These are phyloP conservation scores for Clusia tigrina DNA, from an alignment of 2,888 invertebrate genomes.

Conservation along the genomic window DNA sequence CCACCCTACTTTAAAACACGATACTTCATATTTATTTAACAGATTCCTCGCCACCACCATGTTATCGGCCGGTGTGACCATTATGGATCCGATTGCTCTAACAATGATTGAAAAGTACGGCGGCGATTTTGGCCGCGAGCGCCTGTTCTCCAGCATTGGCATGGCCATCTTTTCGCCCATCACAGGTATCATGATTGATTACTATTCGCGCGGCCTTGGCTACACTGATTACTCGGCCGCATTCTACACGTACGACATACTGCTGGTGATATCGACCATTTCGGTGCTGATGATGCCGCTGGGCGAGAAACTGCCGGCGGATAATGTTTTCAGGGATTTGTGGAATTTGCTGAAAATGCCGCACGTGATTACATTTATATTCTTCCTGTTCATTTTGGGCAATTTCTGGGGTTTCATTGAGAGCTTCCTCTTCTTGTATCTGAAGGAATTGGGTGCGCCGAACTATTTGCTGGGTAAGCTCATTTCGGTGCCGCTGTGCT, in stretches of 20 bases:
- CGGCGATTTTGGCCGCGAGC: conserved; percentile 82
- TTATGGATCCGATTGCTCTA: conserved; percentile 88
- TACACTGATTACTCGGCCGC: conserved; percentile 88
- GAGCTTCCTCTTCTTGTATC: conserved; percentile 85
- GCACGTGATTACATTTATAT: conserved; percentile 80
- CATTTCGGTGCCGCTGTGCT: not conserved
- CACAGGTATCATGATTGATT: conserved; percentile 81
- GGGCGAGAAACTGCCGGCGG: conserved; percentile 79
- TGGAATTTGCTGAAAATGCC: conserved; percentile 79
- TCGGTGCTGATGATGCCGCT: conserved; percentile 81
- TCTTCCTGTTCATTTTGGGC: conserved; percentile 82
- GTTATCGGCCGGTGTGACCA: conserved; percentile 84
- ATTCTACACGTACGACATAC: conserved; percentile 79
- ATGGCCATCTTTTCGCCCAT: conserved; percentile 85
- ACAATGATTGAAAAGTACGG: conserved; percentile 86
- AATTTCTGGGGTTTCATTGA: conserved; percentile 91
- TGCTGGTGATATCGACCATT: conserved; percentile 76
- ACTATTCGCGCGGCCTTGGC: conserved; percentile 67
- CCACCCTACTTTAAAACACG: too few relatives aligned
- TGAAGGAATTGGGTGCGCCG: conserved; percentile 84
- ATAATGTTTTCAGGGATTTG: conserved; percentile 79
- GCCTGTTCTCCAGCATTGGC: conserved; percentile 81
- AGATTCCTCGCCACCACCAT: conserved; percentile 82
- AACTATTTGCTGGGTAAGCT: conserved; percentile 79
- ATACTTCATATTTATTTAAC: too few relatives aligned